Evolutionary conservation across 1,140 invertebrate species (phyloP).

Genomic region (Rhyacophila brunnea): DNA sequence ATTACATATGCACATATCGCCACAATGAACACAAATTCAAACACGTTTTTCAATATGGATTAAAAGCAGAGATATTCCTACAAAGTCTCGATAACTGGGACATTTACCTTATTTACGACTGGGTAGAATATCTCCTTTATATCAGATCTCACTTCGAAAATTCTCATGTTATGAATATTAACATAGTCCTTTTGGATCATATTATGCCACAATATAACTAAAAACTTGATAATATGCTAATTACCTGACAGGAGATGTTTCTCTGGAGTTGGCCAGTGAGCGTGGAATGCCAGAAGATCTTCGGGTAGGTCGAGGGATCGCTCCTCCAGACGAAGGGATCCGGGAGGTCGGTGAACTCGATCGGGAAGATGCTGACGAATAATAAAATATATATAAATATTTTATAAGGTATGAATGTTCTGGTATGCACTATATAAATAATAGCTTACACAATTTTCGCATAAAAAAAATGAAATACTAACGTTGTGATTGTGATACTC

Average conservation of each 20-base stretch:
- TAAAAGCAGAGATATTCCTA: too few relatives aligned
- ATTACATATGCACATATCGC: too few relatives aligned
- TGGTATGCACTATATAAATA: too few relatives aligned
- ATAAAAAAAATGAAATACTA: constrained; percentile 54
- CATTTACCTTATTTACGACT: too few relatives aligned
- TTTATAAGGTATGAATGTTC: too few relatives aligned
- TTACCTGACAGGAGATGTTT: constrained; percentile 61
- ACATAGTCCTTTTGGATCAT: not conserved
- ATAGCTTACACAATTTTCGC: too few relatives aligned
- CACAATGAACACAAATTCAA: too few relatives aligned
- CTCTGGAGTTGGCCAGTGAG: constrained; percentile 65
- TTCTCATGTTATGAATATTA: constrained; percentile 8
- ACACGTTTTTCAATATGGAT: too few relatives aligned
- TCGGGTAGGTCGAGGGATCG: constrained; percentile 43
- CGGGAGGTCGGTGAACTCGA: constrained; percentile 86
- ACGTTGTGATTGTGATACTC: constrained; percentile 90
- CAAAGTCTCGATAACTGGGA: too few relatives aligned
- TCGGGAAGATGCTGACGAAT: constrained; percentile 69
- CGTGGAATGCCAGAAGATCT: constrained; percentile 71
- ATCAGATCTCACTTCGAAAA: too few relatives aligned
- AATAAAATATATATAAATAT: constrained; percentile 1
- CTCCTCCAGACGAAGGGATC: constrained; percentile 44
- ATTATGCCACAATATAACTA: not conserved
- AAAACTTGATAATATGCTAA: too few relatives aligned
- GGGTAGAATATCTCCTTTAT: too few relatives aligned